Percentiles rank a stretch among this genome's conserved stretches.
These are phyloP conservation scores for Arion vulgaris DNA, from an alignment of 1,140 invertebrate genomes.

Conservation along the genomic window DNA sequence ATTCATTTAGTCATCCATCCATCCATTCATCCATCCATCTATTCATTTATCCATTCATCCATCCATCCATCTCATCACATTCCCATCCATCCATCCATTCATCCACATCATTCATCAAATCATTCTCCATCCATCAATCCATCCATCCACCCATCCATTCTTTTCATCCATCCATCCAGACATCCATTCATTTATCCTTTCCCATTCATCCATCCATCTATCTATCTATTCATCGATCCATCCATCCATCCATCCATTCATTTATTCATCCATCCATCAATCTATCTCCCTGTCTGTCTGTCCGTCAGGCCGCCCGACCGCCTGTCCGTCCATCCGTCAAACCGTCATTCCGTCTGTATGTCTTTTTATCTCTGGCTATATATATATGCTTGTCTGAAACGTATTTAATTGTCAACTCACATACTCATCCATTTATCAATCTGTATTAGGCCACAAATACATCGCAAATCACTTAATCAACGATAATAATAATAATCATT, in stretches of 20 bases:
- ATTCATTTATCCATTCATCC: too few relatives aligned
- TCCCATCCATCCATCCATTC: too few relatives aligned
- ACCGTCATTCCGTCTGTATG: background rate
- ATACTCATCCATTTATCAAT: background rate
- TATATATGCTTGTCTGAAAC: background rate
- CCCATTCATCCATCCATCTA: background rate
- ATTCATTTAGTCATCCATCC: too few relatives aligned
- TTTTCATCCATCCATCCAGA: too few relatives aligned
- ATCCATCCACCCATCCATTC: too few relatives aligned
- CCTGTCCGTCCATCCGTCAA: background rate
- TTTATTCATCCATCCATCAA: conserved; percentile 7
- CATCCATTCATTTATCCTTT: too few relatives aligned
- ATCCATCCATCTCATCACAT: too few relatives aligned
- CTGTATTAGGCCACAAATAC: too few relatives aligned
- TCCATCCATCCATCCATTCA: background rate
- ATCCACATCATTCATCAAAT: background rate
- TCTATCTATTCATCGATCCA: background rate
- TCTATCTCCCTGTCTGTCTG: conserved; percentile 1
- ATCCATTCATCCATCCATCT: too few relatives aligned
- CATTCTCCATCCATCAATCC: background rate
- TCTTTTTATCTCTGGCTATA: background rate
- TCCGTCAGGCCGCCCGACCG: background rate
- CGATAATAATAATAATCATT: too few relatives aligned
- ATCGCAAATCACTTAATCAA: too few relatives aligned
- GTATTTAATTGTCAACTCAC: too few relatives aligned